Conservation (phyloP, 2,888 invertebrate species). For the Epistrophe eligans region DNA sequence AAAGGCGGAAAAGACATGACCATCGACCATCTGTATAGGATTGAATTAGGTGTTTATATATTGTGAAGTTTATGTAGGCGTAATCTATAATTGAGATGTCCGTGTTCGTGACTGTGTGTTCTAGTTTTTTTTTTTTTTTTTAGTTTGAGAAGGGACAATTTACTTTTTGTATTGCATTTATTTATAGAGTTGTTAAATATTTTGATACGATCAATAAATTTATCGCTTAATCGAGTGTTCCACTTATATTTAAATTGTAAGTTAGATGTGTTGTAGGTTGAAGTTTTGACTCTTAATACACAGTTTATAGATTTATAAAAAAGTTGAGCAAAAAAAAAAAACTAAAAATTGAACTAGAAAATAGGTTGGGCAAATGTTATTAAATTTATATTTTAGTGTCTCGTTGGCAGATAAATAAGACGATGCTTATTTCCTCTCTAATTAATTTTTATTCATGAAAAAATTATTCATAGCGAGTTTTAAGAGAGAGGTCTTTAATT, state of each 20-base stretch:
- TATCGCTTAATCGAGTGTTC: conserved; percentile 12
- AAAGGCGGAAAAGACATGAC: conserved; percentile 52
- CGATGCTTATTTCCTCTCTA: no score
- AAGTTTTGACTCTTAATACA: background rate
- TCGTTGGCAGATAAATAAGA: no score
- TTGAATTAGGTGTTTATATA: conserved; percentile 33
- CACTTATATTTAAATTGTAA: background rate
- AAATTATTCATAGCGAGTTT: no score
- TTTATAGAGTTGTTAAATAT: background rate
- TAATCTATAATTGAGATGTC: conserved; percentile 61
- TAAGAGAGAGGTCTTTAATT: no score
- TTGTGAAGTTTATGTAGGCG: conserved; percentile 30
- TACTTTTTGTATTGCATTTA: background rate
- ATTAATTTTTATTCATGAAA: no score
- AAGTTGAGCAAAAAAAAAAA: no score
- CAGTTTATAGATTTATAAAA: no score
- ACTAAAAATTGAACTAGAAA: no score
- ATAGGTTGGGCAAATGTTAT: no score
- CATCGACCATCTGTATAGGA: conserved; percentile 13
- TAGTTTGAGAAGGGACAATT: background rate
- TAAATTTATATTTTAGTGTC: no score
- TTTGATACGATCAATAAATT: background rate
- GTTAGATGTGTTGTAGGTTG: background rate
- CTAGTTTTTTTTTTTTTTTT: no score
- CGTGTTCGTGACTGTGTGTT: background rate